Percentiles rank a stretch among this genome's conserved stretches.
phyloP scores from a whole-genome alignment of 2,113 vertebrate genomes.

The Cryptomyrus ogoouensis region DNA sequence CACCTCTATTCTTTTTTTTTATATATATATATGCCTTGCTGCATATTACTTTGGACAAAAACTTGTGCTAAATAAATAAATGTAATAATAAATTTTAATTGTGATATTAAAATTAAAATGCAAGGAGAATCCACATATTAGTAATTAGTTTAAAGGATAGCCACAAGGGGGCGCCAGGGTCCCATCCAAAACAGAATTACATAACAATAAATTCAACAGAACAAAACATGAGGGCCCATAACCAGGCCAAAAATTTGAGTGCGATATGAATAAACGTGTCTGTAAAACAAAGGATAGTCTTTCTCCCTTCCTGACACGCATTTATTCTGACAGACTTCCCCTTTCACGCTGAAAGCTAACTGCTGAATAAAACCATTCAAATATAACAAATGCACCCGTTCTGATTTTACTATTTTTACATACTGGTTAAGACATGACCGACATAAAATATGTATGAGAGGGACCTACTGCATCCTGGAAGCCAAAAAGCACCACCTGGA shows the following conservation, averaged over 20 bases:
- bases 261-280: conserved; percentile 35
- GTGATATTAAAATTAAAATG: background rate
- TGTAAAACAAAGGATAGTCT: conserved; percentile 21
- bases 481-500: conserved; percentile 88
- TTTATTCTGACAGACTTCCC: conserved; percentile 9
- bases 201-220: conserved; percentile 36
- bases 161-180: conserved; percentile 48
- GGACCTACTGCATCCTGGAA: conserved; percentile 93
- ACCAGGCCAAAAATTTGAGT: conserved; percentile 15
- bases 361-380: conserved; percentile 13
- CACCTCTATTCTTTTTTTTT: background rate
- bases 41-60: background rate
- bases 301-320: conserved; percentile 18
- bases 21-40: background rate
- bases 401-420: background rate
- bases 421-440: background rate
- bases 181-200: conserved; percentile 28
- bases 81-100: too few relatives aligned
- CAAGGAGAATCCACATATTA: background rate
- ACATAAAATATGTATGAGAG: too few relatives aligned
- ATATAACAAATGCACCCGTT: background rate
- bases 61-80: background rate
- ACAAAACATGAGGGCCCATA: conserved; percentile 27
- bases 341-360: background rate
- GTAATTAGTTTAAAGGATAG: background rate